Base-by-base conservation (phyloP, 2,888 invertebrate genomes). In the Tupiocoris notatus region DNA sequence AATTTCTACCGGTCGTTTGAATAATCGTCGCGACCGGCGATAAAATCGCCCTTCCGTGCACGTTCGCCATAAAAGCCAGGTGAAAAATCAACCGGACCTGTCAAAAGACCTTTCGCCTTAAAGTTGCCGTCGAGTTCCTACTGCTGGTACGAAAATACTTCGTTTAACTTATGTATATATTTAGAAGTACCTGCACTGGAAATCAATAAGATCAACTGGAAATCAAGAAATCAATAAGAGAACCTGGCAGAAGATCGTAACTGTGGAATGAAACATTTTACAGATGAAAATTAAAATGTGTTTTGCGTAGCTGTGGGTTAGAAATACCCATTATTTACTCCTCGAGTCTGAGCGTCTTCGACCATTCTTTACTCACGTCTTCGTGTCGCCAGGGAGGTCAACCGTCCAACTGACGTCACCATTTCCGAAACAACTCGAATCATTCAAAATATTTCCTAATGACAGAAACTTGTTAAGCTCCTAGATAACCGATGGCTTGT, bases 31-130 rank as follows among this genome's bases (percentile, higher is more conserved):
- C 65, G 39, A 18, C 39, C 65, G 18, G 17, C 39, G 65, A 65
- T 65, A 65, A 2, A 65, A 65, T 24, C 39, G 17, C 39, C 65
- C 39, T 65, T 65, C 39, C 65, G 65, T 65, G 39, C 39, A 25
- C 20, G 20, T 24, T 17, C 20, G 25, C 25, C 20, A 65, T 39
- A 65, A 39, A 65, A 39, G 12, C 17, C 25, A 65, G 25, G 25
- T 12, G 39, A 39, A 39, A 12, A 39, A 39, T 39, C 39, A 39
- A 39, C 39, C 39, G 3, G 39, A 39, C 39, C 39, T 39, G 39
- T 7, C 39, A 39, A 39, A 39, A 39, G 39, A 39, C 6, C 39
- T 7, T 12, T n/a, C n/a, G n/a, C n/a, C n/a, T n/a, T n/a, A 3
- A 39, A 12, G 39, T 39, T 39, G 39, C 39, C 39, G 12, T 39